phyloP scores from a whole-genome alignment of 2,888 invertebrate genomes.

The Drosophila tripunctata region DNA sequence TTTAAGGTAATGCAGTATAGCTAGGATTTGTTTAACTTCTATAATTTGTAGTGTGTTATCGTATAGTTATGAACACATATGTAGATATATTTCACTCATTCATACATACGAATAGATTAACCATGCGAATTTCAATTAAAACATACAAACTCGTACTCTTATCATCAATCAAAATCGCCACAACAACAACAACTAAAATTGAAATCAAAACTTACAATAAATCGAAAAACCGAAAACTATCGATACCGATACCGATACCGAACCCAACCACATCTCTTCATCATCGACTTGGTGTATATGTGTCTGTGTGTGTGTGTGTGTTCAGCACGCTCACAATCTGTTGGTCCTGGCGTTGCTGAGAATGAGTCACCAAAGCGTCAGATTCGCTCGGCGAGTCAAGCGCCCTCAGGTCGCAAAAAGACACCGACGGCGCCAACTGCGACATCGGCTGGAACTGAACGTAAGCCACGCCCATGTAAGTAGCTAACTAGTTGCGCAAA shows the following conservation, averaged over 20 bases:
- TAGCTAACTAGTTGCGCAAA: conserved; percentile 79
- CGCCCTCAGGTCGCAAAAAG: conserved; percentile 86
- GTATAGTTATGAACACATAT: background rate
- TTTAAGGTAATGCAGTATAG: conserved; percentile 4
- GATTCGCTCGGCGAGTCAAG: conserved; percentile 85
- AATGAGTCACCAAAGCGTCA: conserved; percentile 93
- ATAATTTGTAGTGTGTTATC: conserved; percentile 42
- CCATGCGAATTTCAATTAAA: conserved; percentile 58
- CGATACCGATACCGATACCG: conserved; percentile 19
- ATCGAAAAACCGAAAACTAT: conserved; percentile 17
- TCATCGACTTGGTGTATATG: conserved; percentile 30
- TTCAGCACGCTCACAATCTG: conserved; percentile 88
- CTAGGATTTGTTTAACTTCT: conserved; percentile 1
- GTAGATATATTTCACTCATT: conserved; percentile 30
- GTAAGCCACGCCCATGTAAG: conserved; percentile 90
- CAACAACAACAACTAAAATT: conserved; percentile 29
- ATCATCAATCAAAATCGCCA: conserved; percentile 65
- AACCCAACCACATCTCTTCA: conserved; percentile 54
- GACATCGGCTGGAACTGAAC: conserved; percentile 84
- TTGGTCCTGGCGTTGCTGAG: conserved; percentile 87
- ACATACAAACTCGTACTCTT: conserved; percentile 66
- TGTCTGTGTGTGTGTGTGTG: too few relatives aligned
- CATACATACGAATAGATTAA: conserved; percentile 21
- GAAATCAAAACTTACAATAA: conserved; percentile 6
- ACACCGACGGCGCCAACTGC: conserved; percentile 85